A percentile compares a stretch with the other conserved stretches of the same genome.
These are phyloP conservation scores for Tupaia tana DNA, from an alignment of 2,113 vertebrate genomes.

Conservation along the genomic window DNA sequence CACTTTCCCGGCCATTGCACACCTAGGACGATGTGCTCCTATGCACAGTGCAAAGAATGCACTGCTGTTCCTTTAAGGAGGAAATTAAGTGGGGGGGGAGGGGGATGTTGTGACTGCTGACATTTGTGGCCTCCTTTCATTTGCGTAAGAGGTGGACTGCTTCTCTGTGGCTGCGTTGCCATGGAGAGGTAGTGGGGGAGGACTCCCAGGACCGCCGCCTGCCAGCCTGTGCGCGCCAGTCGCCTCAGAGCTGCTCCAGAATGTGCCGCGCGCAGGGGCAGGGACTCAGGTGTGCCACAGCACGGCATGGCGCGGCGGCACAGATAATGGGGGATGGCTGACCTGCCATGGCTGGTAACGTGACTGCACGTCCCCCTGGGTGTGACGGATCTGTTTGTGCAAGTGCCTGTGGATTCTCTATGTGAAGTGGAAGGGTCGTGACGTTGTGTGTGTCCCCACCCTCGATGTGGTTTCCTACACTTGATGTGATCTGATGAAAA, in stretches of 20 bases:
- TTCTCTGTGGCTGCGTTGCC: conserved; percentile 92
- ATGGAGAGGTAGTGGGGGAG: conserved; percentile 91
- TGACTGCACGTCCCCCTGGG: conserved; percentile 70
- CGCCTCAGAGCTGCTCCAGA: conserved; percentile 84
- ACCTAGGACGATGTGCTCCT: background rate
- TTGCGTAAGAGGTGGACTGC: conserved; percentile 90
- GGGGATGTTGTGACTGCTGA: conserved; percentile 85
- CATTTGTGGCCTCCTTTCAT: conserved; percentile 85
- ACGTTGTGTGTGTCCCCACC: conserved; percentile 37
- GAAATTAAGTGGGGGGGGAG: conserved; percentile 81
- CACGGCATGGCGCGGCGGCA: conserved; percentile 21
- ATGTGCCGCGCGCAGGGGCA: conserved; percentile 79
- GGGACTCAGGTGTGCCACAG: conserved; percentile 82
- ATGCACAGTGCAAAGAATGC: background rate
- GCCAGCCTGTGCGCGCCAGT: conserved; percentile 69
- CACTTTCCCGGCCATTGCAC: background rate
- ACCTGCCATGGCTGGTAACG: conserved; percentile 82
- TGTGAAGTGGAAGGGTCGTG: conserved; percentile 67
- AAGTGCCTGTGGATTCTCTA: conserved; percentile 44
- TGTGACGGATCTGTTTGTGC: conserved; percentile 71
- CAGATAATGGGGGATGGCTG: conserved; percentile 74
- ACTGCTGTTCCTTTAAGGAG: conserved; percentile 81
- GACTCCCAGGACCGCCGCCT: conserved; percentile 84
- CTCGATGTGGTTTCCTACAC: conserved; percentile 31
- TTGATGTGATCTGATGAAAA: background rate